These are phyloP conservation scores for Lobophora halterata DNA, from an alignment of 2,888 invertebrate species.

Conservation along the genomic window DNA sequence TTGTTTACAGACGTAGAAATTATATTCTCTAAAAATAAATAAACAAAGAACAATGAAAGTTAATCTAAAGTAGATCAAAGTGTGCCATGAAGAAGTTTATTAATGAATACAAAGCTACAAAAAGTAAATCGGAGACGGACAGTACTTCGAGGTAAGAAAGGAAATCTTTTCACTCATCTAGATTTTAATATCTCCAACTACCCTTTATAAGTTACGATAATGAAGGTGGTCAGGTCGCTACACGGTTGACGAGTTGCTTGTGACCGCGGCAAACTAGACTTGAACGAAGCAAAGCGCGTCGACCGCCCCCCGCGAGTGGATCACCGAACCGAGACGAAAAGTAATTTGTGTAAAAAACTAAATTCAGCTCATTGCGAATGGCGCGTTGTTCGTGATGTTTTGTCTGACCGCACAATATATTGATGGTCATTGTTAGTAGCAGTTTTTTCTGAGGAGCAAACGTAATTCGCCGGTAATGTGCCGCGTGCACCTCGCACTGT, in stretches of 20 bases:
- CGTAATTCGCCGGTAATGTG: constrained; percentile 70
- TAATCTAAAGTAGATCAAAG: no score
- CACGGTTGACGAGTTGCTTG: constrained; percentile 43
- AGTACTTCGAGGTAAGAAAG: constrained; percentile 50
- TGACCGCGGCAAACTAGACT: constrained; percentile 46
- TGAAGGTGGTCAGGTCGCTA: constrained; percentile 33
- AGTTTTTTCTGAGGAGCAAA: constrained; percentile 63
- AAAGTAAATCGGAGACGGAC: constrained; percentile 51
- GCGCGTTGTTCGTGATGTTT: constrained; percentile 76
- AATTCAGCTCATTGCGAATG: constrained; percentile 78
- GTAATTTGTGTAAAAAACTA: constrained; percentile 79
- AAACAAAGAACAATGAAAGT: no score
- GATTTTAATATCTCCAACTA: constrained; percentile 21
- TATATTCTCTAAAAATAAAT: no score
- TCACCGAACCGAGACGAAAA: constrained; percentile 78
- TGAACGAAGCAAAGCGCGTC: constrained; percentile 50
- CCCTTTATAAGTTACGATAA: constrained; percentile 15
- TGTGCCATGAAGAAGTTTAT: constrained; percentile 70
- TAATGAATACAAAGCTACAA: constrained; percentile 61
- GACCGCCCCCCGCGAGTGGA: constrained; percentile 58
- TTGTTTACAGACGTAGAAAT: no score
- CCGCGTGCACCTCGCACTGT: constrained; percentile 53
- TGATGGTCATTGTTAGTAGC: constrained; percentile 74
- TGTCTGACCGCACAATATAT: constrained; percentile 79
- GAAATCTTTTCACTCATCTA: constrained; percentile 36